phyloP scores from a whole-genome alignment of 2,113 vertebrate genomes.

The Maccullochella peelii region DNA sequence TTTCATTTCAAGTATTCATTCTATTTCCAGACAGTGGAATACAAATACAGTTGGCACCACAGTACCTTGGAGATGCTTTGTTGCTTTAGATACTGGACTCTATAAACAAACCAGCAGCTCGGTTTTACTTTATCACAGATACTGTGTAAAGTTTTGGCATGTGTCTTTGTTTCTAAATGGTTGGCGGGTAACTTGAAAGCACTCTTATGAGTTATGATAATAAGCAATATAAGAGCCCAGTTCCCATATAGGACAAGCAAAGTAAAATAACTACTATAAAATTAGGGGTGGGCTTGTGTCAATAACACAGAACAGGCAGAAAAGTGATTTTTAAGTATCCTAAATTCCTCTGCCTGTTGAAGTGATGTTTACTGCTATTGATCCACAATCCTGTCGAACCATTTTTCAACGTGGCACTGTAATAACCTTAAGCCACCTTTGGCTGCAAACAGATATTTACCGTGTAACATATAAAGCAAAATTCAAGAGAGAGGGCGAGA shows the following conservation, averaged over 20 bases:
- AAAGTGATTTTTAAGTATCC: background rate
- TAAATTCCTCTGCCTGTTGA: background rate
- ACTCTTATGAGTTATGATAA: background rate
- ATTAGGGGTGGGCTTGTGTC: background rate
- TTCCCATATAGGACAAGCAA: background rate
- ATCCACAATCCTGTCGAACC: background rate
- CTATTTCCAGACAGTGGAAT: conserved; percentile 24
- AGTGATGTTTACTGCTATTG: conserved; percentile 25
- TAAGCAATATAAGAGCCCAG: too few relatives aligned
- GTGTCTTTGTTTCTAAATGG: background rate
- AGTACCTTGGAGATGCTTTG: background rate
- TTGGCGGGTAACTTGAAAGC: background rate
- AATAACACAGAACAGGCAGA: background rate
- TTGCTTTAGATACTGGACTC: background rate
- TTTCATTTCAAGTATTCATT: conserved; percentile 29
- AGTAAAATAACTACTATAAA: background rate
- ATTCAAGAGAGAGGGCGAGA: background rate
- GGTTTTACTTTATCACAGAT: background rate
- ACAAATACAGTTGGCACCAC: background rate
- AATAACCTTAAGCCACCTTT: background rate
- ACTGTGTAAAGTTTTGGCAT: background rate
- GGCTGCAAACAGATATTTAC: conserved; percentile 10
- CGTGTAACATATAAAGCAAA: background rate
- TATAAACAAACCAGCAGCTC: background rate
- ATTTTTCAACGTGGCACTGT: conserved; percentile 7